These are phyloP conservation scores for Actinia tenebrosa DNA, from an alignment of 64 coral and sea anemone genomes.

Conservation along the genomic window DNA sequence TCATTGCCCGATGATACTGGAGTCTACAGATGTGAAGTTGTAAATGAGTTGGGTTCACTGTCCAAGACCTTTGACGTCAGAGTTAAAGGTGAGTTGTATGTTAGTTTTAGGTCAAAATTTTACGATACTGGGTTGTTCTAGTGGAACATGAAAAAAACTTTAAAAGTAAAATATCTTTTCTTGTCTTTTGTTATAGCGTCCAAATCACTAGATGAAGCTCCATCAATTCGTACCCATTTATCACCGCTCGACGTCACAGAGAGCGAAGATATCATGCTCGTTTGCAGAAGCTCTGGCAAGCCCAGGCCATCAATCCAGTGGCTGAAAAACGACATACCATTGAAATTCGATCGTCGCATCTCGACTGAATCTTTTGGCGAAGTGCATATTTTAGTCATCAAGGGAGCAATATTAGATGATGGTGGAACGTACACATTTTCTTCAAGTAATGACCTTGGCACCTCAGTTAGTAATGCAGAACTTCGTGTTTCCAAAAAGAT, in stretches of 20 bases:
- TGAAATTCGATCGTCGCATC: slow-evolving; percentile 51
- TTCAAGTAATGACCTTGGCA: slow-evolving; percentile 65
- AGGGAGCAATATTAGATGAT: slow-evolving; percentile 59
- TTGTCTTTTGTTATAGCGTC: background rate
- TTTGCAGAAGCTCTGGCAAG: slow-evolving; percentile 32
- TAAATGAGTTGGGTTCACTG: slow-evolving; percentile 43
- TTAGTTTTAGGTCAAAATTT: no score
- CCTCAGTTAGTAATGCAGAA: slow-evolving; percentile 72
- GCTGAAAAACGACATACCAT: slow-evolving; percentile 69
- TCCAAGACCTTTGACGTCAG: slow-evolving; percentile 62
- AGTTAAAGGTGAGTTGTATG: slow-evolving; percentile 51
- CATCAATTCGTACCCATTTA: slow-evolving; percentile 7
- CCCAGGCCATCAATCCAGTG: slow-evolving; percentile 85
- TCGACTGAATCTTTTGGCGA: slow-evolving; percentile 40
- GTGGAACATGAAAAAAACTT: no score
- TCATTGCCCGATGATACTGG: slow-evolving; percentile 62
- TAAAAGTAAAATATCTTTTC: background rate
- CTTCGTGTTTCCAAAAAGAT: slow-evolving; percentile 73
- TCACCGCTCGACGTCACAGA: slow-evolving; percentile 47
- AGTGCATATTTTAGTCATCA: slow-evolving; percentile 63
- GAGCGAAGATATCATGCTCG: slow-evolving; percentile 14
- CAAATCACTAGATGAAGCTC: background rate
- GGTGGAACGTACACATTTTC: slow-evolving; percentile 83
- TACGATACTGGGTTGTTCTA: no score
- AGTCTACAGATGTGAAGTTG: slow-evolving; percentile 47